phyloP scores from a whole-genome alignment of 2,888 invertebrate genomes.

The Limnephilus lunatus region DNA sequence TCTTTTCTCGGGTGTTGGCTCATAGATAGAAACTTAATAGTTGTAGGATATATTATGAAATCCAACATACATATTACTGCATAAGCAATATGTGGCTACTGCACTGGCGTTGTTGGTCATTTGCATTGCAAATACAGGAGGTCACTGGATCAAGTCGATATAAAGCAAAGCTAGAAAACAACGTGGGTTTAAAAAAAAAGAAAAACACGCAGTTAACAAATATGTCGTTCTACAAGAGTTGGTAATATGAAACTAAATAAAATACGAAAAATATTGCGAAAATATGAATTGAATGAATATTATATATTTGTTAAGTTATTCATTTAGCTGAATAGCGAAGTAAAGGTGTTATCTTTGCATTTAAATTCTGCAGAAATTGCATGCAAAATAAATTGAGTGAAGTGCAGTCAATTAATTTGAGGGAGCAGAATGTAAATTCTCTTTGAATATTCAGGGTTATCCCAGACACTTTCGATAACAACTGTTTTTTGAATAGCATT shows the following conservation, averaged over 20 bases:
- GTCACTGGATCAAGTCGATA: slow-evolving; percentile 10
- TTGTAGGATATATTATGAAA: neutral
- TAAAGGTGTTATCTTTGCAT: neutral
- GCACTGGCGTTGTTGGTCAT: neutral
- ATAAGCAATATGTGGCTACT: neutral
- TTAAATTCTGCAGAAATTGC: neutral
- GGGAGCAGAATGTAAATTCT: neutral
- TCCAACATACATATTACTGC: too few species aligned
- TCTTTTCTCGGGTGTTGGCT: neutral
- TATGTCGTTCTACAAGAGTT: neutral
- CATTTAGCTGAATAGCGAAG: neutral
- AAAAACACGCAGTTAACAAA: neutral
- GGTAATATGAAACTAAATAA: neutral
- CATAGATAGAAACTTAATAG: neutral
- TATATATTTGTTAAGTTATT: neutral
- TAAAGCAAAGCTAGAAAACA: slow-evolving; percentile 8
- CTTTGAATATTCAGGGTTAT: neutral
- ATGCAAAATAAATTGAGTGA: neutral
- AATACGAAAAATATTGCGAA: neutral
- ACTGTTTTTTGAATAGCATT: neutral
- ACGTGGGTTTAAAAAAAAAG: neutral
- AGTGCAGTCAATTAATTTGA: neutral
- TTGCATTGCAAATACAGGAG: slow-evolving; percentile 25
- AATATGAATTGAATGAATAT: neutral
- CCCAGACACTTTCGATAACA: neutral